Conservation (phyloP, 2,888 invertebrate genomes). For the Hanleya hanleyi region DNA sequence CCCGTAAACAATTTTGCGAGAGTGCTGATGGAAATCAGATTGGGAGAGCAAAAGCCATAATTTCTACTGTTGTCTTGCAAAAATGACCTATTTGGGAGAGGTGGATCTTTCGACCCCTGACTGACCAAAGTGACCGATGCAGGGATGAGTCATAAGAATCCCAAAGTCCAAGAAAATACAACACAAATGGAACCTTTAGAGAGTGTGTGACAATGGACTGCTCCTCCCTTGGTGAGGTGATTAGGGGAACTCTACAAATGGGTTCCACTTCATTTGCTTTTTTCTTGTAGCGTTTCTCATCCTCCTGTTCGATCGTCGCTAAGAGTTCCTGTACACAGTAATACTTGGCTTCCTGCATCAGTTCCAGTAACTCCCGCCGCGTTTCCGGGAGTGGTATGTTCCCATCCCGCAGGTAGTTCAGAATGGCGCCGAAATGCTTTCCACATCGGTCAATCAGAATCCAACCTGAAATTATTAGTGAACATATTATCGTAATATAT, state of each 20-base stretch:
- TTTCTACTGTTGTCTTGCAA: too few relatives aligned
- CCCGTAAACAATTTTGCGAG: too few relatives aligned
- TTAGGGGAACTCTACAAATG: slow-evolving; percentile 93
- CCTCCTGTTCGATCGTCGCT: slow-evolving; percentile 82
- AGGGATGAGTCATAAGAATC: too few relatives aligned
- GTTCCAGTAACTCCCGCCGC: slow-evolving; percentile 90
- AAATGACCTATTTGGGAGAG: too few relatives aligned
- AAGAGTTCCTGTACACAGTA: slow-evolving; percentile 92
- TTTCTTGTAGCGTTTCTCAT: slow-evolving; percentile 82
- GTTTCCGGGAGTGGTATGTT: slow-evolving; percentile 93
- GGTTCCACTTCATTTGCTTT: slow-evolving; percentile 88
- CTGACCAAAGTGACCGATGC: too few relatives aligned
- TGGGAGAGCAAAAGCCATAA: too few relatives aligned
- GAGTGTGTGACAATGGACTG: slow-evolving; percentile 71
- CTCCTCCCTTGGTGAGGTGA: slow-evolving; percentile 84
- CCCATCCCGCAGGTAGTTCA: slow-evolving; percentile 96
- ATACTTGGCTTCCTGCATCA: slow-evolving; percentile 97
- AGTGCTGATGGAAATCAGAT: too few relatives aligned
- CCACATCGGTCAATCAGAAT: slow-evolving; percentile 98
- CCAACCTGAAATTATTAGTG: slow-evolving; percentile 84
- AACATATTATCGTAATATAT: background rate
- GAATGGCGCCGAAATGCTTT: slow-evolving; percentile 95
- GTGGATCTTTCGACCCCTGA: too few relatives aligned
- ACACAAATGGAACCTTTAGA: slow-evolving; percentile 70
- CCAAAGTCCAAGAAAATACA: too few relatives aligned